Conservation (phyloP, 2,888 invertebrate genomes). For the Micropterix aruncella region DNA sequence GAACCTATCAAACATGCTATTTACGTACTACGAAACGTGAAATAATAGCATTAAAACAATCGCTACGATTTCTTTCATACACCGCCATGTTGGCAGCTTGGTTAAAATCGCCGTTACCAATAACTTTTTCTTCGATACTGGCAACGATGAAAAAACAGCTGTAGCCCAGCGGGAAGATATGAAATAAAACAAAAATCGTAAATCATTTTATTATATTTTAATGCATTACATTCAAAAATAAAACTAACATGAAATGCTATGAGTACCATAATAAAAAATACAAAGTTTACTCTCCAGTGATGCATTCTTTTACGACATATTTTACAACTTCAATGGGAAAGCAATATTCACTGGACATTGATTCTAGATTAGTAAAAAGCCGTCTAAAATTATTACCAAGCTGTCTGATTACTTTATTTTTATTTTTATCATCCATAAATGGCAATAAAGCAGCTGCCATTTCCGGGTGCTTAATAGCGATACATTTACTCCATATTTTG, state of each 20-base stretch:
- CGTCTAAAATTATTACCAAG: not conserved
- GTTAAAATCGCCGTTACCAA: too few species aligned
- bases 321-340: not conserved
- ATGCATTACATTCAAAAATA: too few species aligned
- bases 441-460: not conserved
- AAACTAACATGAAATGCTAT: not conserved
- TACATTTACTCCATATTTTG: constrained; percentile 33
- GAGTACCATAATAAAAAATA: not conserved
- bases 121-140: too few species aligned
- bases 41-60: too few species aligned
- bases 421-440: not conserved
- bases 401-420: not conserved
- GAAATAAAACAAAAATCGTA: too few species aligned
- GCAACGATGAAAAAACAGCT: too few species aligned
- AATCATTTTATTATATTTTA: too few species aligned
- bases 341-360: not conserved
- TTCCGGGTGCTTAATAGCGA: constrained; percentile 10
- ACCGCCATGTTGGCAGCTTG: too few species aligned
- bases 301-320: not conserved
- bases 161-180: too few species aligned
- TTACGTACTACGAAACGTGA: too few species aligned
- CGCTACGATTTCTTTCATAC: too few species aligned
- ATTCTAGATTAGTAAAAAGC: not conserved
- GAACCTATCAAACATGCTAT: too few species aligned
- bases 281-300: not conserved